A percentile compares a stretch with the other conserved stretches of the same genome.
These are phyloP conservation scores for Staurois parvus DNA, from an alignment of 2,797 vertebrate species.

Conservation along the genomic window DNA sequence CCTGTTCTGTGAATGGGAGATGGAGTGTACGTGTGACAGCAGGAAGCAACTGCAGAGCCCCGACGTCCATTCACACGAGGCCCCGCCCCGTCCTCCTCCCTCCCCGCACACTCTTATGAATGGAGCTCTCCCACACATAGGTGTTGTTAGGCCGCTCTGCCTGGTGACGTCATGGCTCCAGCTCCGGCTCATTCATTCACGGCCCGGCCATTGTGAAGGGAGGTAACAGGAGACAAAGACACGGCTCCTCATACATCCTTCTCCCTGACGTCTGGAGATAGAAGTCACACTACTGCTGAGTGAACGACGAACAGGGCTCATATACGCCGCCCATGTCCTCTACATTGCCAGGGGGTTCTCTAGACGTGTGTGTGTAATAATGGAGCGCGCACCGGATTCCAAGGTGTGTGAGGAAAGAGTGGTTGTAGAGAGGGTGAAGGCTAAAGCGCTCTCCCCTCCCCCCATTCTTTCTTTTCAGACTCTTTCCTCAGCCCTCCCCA, in stretches of 20 bases:
- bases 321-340: background rate
- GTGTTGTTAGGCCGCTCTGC: conserved; percentile 67
- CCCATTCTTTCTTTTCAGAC: conserved; percentile 33
- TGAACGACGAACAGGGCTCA: too few relatives aligned
- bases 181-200: conserved; percentile 74
- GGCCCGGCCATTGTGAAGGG: conserved; percentile 65
- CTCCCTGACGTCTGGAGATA: background rate
- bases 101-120: conserved; percentile 71
- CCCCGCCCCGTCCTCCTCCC: background rate
- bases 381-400: background rate
- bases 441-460: conserved; percentile 20
- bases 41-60: conserved; percentile 35
- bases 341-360: too few relatives aligned
- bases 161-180: conserved; percentile 75
- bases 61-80: conserved; percentile 50
- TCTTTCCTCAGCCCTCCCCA: conserved; percentile 20
- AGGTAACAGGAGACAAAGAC: conserved; percentile 15
- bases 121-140: conserved; percentile 70
- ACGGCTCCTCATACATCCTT: too few relatives aligned
- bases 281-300: too few relatives aligned
- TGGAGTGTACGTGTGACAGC: conserved; percentile 14
- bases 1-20: conserved; percentile 30
- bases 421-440: conserved; percentile 17
- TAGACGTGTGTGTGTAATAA: background rate
- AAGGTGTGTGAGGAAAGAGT: background rate